Base-by-base conservation (phyloP, 2,888 invertebrate genomes). In the Meloe dianella region DNA sequence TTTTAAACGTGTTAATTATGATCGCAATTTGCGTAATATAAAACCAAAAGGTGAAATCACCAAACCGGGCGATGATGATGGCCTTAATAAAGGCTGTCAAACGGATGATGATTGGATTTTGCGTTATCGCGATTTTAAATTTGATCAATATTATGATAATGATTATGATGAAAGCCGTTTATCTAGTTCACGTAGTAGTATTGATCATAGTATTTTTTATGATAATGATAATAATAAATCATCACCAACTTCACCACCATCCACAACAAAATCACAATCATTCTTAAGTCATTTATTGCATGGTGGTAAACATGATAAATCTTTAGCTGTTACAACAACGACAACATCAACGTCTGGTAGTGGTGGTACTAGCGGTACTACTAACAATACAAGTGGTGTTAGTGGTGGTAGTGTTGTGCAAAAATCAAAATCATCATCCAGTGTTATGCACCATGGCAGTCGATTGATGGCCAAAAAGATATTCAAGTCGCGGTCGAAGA, bases 391-490 rank as follows among this genome's bases (percentile, higher is more conserved):
- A 17, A 17, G 38, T 20, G 20, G 9, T 47, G 9, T 22, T 22
- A 54, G 14, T 54, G 54, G 54, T 24, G 14, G 5, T 14, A 54
- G 54, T 54, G 54, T 27, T 83, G 94, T 94, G 94, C 94, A 94
- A 89, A 95, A 94, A 86, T 94, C 94, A 79, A 93, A 94, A 84
- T 94, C 94, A 30, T 92, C 93, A 75, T 92, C 93, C 81, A 93
- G 92, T 85, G 93, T 94, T 82, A 92, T 94, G 81, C 92, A 93
- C 76, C 88, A 88, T 76, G 87, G 88, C 58, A 86, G 87, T 75
- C 83, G 87, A 82, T 89, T 92, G 82, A 92, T 94, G 76, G 90
- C 93, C 80, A 93, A 92, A 85, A 92, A 92, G 83, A 91, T 95
- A 80, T 95, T 93, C 90, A 89, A 92, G 80, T 91, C 92, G 74